Base-by-base conservation (phyloP, 1,140 invertebrate species). In the Stegodyphus dumicola region DNA sequence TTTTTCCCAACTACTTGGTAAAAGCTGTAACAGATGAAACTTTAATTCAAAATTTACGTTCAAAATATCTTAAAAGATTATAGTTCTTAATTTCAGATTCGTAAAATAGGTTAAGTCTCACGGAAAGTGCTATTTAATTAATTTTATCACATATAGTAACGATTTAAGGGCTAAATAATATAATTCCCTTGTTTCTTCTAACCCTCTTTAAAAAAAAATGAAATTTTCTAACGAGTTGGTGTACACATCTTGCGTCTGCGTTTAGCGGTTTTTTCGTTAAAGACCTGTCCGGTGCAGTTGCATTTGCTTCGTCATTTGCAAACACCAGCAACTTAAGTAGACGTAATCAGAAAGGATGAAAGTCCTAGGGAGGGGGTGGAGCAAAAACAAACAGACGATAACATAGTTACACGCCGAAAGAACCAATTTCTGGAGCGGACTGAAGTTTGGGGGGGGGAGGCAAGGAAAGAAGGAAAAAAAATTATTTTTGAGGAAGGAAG, bases 271-370 rank as follows among this genome's bases (percentile, higher is more conserved):
- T 33, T 33, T 10, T 13, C 69, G 53, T 69, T 65, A 74, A 83
- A 83, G 80, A 83, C 53, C 80, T 83, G 80, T 83, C 80, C 54
- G 18, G 10, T 54, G 33, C 80, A 83, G 56, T 10, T 9, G 56
- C 56, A 60, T 10, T 33, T 33, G 9, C 56, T 60, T 60, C 56
- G 56, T 60, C 56, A 60, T 60, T 60, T 60, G 9, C 56, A 60
- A 15, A 15, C 9, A 15, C 9, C 9, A 60, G 56, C 73, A 85
- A 83, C 81, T 69, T 77, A 85, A 85, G 74, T 85, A 85, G 81
- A 76, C 81, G 81, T 85, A 85, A 85, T 77, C 81, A 85, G 81
- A 76, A 84, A 69, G 80, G 80, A 76, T 76, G 80, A 76, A 77
- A 85, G 17, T 77, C 74, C 74, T 64, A 15, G 1, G 56, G 54